Base-by-base conservation (phyloP, 2,797 vertebrate genomes). In the Anabas testudineus region DNA sequence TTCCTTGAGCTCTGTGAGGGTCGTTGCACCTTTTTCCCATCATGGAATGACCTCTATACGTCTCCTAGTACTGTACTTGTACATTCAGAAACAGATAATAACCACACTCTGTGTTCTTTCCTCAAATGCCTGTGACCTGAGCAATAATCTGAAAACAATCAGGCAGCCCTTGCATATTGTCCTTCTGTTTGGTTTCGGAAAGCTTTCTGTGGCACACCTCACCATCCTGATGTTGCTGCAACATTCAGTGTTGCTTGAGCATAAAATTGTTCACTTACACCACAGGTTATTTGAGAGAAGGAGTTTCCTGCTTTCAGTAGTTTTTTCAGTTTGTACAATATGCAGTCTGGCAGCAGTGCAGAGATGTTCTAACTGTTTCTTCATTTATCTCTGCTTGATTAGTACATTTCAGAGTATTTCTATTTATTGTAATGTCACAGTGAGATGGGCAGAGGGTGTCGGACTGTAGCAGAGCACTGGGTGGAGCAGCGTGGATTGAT, bases 31-130 rank as follows among this genome's bases (percentile, higher is more conserved):
- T 30, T 32, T 32, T 69, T 53, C 67, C 71, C 24, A 19, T 61
- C 67, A 0, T 2, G 36, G 37, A 6, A 2, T 5, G 37, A 26
- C 65, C 62, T 65, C 42, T n/a, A 1, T 32, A 21, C 26, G 39
- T 55, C 37, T 32, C 1, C 37, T 24, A 32, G 30, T 32, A 7
- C 6, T 32, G 74, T 62, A 71, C 68, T 78, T 80, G 66, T 30
- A 58, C 65, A 1, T 39, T 19, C 60, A 67, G 64, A 34, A 9
- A 75, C 24, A 53, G 65, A 77, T 63, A 70, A 55, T 5, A 34
- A 42, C 51, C n/a, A 30, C 36, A 2, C 55, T 52, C 48, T 1
- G 51, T 26, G 46, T 43, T 66, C 51, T 54, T 71, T 16, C 8
- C 39, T 67, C 12, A 43, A 32, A 47, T 10, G 32, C 16, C 47